A percentile compares a stretch with the other conserved stretches of the same genome.
Evolutionary conservation across 2,797 vertebrate species (phyloP).

Genomic region (Diplodus puntazzo): DNA sequence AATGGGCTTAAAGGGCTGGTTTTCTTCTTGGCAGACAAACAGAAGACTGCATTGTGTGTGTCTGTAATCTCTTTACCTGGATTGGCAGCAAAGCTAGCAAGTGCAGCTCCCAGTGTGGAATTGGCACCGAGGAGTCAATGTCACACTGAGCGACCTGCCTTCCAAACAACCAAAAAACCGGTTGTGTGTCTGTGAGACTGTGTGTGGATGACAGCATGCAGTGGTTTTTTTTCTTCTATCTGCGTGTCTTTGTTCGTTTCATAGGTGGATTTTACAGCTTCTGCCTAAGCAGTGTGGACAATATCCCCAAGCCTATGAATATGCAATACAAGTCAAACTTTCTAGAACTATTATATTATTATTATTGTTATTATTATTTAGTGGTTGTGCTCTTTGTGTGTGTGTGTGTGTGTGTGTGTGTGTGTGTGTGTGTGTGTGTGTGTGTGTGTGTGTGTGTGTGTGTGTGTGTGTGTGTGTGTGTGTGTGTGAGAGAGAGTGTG

Average conservation of each 20-base stretch:
- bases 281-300: constrained; percentile 34
- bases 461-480: too few species aligned
- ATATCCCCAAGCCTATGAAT: constrained; percentile 18
- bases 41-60: constrained; percentile 87
- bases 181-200: constrained; percentile 64
- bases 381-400: constrained; percentile 19
- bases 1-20: constrained; percentile 78
- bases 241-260: constrained; percentile 54
- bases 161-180: constrained; percentile 72
- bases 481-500: background rate
- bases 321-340: constrained; percentile 37
- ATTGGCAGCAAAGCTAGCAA: constrained; percentile 83
- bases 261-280: constrained; percentile 40
- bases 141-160: constrained; percentile 78
- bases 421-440: background rate
- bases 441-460: too few species aligned
- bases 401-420: too few species aligned
- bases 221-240: constrained; percentile 16
- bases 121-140: constrained; percentile 84
- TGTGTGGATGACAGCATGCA: constrained; percentile 54
- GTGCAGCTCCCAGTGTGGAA: constrained; percentile 81
- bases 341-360: constrained; percentile 26
- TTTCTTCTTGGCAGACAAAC: constrained; percentile 87
- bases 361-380: constrained; percentile 37
- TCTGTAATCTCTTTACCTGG: constrained; percentile 90